A percentile compares a stretch with the other conserved stretches of the same genome.
Conservation (phyloP, 1,140 invertebrate species). For the Drosophila truncata region DNA sequence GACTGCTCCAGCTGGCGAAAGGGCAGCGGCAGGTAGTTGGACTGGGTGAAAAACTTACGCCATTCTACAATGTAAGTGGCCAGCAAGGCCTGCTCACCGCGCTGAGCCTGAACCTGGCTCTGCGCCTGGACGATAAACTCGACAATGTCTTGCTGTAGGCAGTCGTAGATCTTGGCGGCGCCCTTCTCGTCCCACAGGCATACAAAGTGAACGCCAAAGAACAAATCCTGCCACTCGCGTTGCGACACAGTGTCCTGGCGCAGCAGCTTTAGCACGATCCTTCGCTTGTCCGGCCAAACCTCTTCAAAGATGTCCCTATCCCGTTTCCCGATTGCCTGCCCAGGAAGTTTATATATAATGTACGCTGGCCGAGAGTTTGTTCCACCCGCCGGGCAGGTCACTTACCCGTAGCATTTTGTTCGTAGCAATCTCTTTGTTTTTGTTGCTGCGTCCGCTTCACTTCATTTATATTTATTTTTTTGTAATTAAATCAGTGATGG, state of each 20-base stretch:
- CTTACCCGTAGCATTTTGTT: constrained; percentile 66
- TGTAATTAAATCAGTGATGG: constrained; percentile 41
- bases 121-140: constrained; percentile 98
- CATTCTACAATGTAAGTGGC: constrained; percentile 98
- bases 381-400: constrained; percentile 31
- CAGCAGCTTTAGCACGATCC: constrained; percentile 94
- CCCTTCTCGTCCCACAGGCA: constrained; percentile 99
- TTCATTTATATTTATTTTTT: constrained; percentile 52
- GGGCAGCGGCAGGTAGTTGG: constrained; percentile 97
- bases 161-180: constrained; percentile 93
- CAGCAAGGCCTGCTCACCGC: constrained; percentile 97
- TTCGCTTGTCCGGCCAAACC: constrained; percentile 97
- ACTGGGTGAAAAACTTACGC: constrained; percentile 99
- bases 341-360: constrained; percentile 9
- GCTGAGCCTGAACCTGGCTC: constrained; percentile 93
- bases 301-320: constrained; percentile 91
- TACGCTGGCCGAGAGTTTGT: constrained; percentile 4
- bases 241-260: constrained; percentile 97
- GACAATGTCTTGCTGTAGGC: constrained; percentile 96
- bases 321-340: constrained; percentile 78
- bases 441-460: constrained; percentile 46
- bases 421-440: constrained; percentile 54
- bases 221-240: constrained; percentile 98
- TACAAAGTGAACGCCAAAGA: constrained; percentile 97
- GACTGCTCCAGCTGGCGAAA: constrained; percentile 96